phyloP scores from a whole-genome alignment of 2,113 vertebrate genomes.

The Jaculus jaculus region DNA sequence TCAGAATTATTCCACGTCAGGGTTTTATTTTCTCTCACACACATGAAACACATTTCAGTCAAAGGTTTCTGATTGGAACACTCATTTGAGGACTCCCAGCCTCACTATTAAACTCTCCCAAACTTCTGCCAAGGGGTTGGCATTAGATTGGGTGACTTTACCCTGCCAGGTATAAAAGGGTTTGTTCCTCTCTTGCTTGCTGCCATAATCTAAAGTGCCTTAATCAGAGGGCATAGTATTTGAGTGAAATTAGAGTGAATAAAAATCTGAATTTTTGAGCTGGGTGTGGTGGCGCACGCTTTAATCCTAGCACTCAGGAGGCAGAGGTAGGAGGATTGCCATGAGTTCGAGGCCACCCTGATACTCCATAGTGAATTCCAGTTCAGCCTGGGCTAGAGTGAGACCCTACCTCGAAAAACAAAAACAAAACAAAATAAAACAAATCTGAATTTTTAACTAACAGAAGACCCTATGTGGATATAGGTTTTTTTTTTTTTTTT shows the following conservation, averaged over 20 bases:
- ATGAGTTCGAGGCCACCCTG: no score
- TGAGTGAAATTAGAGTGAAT: background rate
- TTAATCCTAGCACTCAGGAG: no score
- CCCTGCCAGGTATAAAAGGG: background rate
- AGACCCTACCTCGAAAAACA: no score
- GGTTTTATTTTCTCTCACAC: background rate
- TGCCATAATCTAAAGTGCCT: background rate
- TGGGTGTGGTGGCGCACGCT: no score
- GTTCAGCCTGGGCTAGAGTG: no score
- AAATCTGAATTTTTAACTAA: background rate
- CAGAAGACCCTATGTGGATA: background rate
- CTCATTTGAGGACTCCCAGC: background rate
- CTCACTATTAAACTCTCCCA: background rate
- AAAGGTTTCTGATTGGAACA: background rate
- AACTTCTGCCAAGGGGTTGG: background rate
- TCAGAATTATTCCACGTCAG: background rate
- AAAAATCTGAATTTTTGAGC: background rate
- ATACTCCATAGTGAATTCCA: no score
- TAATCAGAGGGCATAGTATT: background rate
- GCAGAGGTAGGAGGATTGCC: no score
- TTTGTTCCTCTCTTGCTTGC: background rate
- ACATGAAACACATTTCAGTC: slow-evolving; percentile 25
- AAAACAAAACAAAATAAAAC: no score
- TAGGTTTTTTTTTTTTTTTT: background rate
- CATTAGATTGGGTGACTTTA: background rate